Evolutionary conservation across 1,140 invertebrate species (phyloP), one percentile per base, ranked within the genome.

Genomic region (Drosophila baimaii): DNA sequence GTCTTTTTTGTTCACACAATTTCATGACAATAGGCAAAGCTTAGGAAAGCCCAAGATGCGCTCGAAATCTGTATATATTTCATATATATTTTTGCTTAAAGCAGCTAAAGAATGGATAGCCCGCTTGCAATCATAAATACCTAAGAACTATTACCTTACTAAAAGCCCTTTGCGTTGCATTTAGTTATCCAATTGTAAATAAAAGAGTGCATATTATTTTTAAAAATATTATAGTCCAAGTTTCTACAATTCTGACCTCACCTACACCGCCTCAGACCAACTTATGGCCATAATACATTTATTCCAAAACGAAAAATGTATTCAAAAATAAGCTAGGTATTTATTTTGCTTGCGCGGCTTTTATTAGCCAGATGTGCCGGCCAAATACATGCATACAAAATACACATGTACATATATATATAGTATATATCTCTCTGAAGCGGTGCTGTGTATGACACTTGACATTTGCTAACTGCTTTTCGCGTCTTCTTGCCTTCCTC

Each of bases 381-480:
- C 44, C 64, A 39, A 49, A 70, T 49, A 49, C 9, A 8, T 8
- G 10, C 10, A 27, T 47, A 29, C n/a, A 3, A n/a, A n/a, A n/a
- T 3, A 49, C 17, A 19, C 27, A 5, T 27, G 8, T n/a, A n/a
- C 8, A 27, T 65, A 27, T 35, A 15, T 49, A 49, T 21, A 44
- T 21, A 33, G 33, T 49, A 66, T 55, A 39, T 37, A 47, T 44
- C 15, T 27, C 25, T 66, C 9, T 51, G 35, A 41, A 41, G 64
- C 44, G 46, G 47, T 49, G 39, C 29, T 52, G 68, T 71, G 69
- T 49, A 59, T 79, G 81, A 47, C 81, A 76, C 81, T 80, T 84
- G 81, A 84, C 81, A 84, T 84, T 84, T 84, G 72, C 70, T 59
- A 54, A 79, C 63, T 69, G 62, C 61, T 66, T 76, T 74, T 66